phyloP scores from a whole-genome alignment of 2,113 vertebrate genomes.

The Cathartes aura region DNA sequence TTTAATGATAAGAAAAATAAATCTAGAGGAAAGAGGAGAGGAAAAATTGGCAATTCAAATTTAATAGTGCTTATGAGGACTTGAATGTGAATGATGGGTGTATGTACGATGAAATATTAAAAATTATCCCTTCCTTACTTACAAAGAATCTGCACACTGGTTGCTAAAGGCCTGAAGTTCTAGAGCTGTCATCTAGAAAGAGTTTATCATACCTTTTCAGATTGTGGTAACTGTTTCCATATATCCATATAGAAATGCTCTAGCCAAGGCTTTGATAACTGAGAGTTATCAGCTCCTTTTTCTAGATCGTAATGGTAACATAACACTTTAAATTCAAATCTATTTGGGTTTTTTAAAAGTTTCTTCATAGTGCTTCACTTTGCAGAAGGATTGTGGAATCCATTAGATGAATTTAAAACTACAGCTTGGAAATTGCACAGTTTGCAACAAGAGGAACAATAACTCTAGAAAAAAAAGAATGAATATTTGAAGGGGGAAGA shows the following conservation, averaged over 20 bases:
- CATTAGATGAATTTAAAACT: neutral
- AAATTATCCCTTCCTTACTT: neutral
- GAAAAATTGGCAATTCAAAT: neutral
- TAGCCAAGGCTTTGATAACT: constrained; percentile 22
- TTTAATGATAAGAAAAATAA: neutral
- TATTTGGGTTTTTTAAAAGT: neutral
- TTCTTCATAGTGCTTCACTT: neutral
- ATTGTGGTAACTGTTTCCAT: constrained; percentile 19
- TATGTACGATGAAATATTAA: neutral
- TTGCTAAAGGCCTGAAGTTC: neutral
- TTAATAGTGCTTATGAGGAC: neutral
- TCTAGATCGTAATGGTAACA: neutral
- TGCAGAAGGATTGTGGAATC: neutral
- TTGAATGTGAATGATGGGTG: neutral
- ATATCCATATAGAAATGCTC: neutral
- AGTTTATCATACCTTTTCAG: neutral
- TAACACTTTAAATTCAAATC: neutral
- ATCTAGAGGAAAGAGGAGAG: neutral
- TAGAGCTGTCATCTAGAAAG: neutral
- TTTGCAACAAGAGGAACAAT: neutral
- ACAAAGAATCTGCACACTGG: neutral
- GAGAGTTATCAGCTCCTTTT: neutral
- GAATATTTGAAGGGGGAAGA: neutral
- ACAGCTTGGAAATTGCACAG: neutral
- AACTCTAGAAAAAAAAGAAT: neutral